These are phyloP conservation scores for Cromileptes altivelis DNA, from an alignment of 2,113 vertebrate species.

Conservation along the genomic window DNA sequence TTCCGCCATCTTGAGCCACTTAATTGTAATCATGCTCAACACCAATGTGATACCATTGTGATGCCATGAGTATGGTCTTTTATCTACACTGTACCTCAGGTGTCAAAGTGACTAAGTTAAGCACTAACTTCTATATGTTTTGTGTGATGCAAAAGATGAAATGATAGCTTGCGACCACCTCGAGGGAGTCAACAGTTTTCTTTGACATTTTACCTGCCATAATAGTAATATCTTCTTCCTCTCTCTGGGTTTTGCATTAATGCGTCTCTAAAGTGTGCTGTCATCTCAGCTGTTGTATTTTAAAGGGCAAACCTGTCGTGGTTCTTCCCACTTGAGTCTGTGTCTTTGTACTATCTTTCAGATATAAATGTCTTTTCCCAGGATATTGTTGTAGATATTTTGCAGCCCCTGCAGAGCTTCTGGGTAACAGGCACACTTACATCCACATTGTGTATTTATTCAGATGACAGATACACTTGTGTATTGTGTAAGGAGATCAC, in stretches of 20 bases:
- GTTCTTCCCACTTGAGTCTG: constrained; percentile 20
- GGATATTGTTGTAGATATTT: constrained; percentile 6
- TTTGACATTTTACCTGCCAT: constrained; percentile 62
- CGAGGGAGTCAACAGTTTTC: constrained; percentile 19
- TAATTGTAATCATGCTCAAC: constrained; percentile 28
- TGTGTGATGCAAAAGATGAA: neutral
- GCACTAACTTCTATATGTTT: neutral
- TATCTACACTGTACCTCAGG: neutral
- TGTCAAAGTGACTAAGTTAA: neutral
- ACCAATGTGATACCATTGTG: neutral
- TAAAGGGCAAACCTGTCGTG: constrained; percentile 66
- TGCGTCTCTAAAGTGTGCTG: constrained; percentile 50
- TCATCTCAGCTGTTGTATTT: constrained; percentile 63
- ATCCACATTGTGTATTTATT: neutral
- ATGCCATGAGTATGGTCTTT: neutral
- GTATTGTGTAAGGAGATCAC: neutral
- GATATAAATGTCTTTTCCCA: constrained; percentile 32
- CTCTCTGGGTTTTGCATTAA: constrained; percentile 32
- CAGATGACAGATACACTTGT: neutral
- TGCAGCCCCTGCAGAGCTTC: neutral
- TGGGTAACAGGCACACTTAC: neutral
- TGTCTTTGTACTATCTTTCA: constrained; percentile 2
- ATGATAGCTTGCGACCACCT: neutral
- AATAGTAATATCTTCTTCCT: constrained; percentile 27
- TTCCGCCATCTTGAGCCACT: constrained; percentile 17